Evolutionary conservation across 2,888 invertebrate species (phyloP).

Genomic region (Argynnis bischoffii): DNA sequence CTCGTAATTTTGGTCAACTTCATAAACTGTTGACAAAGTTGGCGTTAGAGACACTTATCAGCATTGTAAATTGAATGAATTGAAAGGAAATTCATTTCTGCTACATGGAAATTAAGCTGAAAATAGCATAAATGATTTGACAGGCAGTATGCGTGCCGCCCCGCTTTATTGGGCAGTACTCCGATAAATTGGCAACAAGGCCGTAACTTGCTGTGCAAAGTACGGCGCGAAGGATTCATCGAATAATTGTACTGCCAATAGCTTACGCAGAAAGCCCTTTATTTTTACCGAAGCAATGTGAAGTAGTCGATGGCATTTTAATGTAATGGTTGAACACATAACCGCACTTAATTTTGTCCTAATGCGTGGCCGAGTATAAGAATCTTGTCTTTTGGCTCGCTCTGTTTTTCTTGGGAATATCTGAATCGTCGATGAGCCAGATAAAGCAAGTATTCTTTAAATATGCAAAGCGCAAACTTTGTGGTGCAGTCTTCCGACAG

Average conservation of each 20-base stretch:
- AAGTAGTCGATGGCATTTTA: constrained; percentile 76
- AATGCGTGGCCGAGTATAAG: constrained; percentile 69
- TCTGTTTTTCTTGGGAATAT: constrained; percentile 72
- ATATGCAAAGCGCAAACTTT: constrained; percentile 80
- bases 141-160: constrained; percentile 40
- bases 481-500: constrained; percentile 69
- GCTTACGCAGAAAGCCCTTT: constrained; percentile 54
- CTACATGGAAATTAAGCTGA: constrained; percentile 34
- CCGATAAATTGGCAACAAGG: constrained; percentile 56
- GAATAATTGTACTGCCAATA: constrained; percentile 71
- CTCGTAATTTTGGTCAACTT: constrained; percentile 37
- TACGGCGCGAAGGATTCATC: constrained; percentile 59
- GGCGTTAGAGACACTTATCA: constrained; percentile 32
- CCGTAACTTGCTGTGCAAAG: constrained; percentile 53
- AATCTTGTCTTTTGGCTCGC: constrained; percentile 61
- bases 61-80: constrained; percentile 30
- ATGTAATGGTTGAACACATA: constrained; percentile 78
- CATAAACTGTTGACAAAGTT: constrained; percentile 36
- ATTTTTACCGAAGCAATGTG: constrained; percentile 64
- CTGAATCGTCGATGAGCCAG: constrained; percentile 77
- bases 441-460: constrained; percentile 78
- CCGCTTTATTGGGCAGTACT: constrained; percentile 43
- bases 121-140: constrained; percentile 38
- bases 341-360: constrained; percentile 81
- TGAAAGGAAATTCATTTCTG: constrained; percentile 29